Base-by-base conservation (phyloP, 2,888 invertebrate genomes). In the Melieria crassipennis region DNA sequence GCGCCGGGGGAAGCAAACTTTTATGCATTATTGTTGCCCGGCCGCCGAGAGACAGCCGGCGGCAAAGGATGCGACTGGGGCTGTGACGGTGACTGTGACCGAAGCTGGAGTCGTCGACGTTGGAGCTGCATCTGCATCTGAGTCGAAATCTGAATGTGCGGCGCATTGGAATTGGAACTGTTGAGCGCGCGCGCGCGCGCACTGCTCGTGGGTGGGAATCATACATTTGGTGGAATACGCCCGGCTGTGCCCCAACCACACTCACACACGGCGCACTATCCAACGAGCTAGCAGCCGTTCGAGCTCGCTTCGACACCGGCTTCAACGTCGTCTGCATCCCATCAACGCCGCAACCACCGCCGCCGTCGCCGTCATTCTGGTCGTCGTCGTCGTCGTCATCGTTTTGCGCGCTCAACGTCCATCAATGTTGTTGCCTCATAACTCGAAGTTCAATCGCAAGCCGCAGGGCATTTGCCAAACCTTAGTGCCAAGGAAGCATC, bases 361-460 rank as follows among this genome's bases (percentile, higher is more conserved):
- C 56, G 69, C 55, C 16, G n/a, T 62, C 70, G 65, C 62, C 42
- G 70, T 66, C 43, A 42, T 46, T 47, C 65, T 48, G 62, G 47
- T 62, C 61, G 70, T 65, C 58, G 61, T 70, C 62, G 47, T 62
- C 61, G 70, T 65, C 58, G 61, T 70, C 62, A 82, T 81, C 82
- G 80, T 79, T 64, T 73, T 69, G 71, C 69, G 71, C 71, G 72
- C 72, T 76, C 79, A 82, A 84, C 83, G 85, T 84, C 84, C 85
- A 84, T 85, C 83, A 84, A 83, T 83, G 84, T 80, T 79, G 73
- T 64, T 72, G 76, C 70, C 76, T 84, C 84, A 84, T 84, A 84
- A 84, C 84, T 84, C 82, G 81, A 81, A 84, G 83, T 84, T 85
- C 83, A 85, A 84, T 84, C 85, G 84, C 84, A 83, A 83, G 83